Base-by-base conservation (phyloP, 2,113 vertebrate genomes). In the Syngnathoides biaculeatus region DNA sequence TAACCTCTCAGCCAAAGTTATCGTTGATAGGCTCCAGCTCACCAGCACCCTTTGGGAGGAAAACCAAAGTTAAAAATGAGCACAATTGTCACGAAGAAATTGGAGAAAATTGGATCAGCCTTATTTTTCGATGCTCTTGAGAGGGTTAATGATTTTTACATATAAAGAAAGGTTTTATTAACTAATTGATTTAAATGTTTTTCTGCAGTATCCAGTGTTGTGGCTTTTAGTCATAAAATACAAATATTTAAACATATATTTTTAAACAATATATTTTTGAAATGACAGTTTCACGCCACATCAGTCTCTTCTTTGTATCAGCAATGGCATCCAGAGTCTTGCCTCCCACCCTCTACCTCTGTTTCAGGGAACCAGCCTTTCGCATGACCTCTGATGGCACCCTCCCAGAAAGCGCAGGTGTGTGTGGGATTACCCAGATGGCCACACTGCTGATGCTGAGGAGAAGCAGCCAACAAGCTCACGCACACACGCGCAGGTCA, bases 401-500 rank as follows among this genome's bases (percentile, higher is more conserved):
- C 17, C 63, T 77, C 80, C 84, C 83, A 88, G 78, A 68, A 81
- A 80, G 26, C 75, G 79, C 81, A 87, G 84, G 85, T 87, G 85
- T 75, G 74, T 81, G 78, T 82, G 75, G 82, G 65, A 82, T 81
- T 83, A 77, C 73, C 81, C 88, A 92, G 87, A 89, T 86, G 88
- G 84, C 77, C 1, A 52, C 53, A 65, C 52, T 78, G 69, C 65
- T 82, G 73, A 75, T 69, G 71, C 68, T 65, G 71, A 81, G 55
- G 14, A 59, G 73, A 70, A 22, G 69, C 60, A 72, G 77, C 77
- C 77, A 79, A 74, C 57, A 57, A 53, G n/a, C 22, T 26, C 61
- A 69, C 26, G 45, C 30, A 60, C 67, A 71, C 60, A 50, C 19
- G 4, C 19, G 4, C 60, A 17, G 75, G 80, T 79, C 75, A 75